Evolutionary conservation across 2,888 invertebrate species (phyloP).

Genomic region (Molanna angustata): DNA sequence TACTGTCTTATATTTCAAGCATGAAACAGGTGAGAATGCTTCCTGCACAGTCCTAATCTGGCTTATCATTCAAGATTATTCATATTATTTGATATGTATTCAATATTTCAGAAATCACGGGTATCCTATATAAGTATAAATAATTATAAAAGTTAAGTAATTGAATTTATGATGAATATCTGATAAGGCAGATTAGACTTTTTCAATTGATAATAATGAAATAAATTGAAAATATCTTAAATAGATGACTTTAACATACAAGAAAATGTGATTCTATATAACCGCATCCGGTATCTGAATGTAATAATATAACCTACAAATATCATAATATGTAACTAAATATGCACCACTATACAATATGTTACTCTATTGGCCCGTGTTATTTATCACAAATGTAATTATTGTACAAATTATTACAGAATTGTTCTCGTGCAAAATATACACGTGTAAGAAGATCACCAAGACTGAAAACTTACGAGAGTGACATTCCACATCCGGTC

Average conservation of each 20-base stretch:
- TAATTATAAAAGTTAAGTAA: background rate
- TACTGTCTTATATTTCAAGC: slow-evolving; percentile 46
- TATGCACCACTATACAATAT: slow-evolving; percentile 33
- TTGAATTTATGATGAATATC: background rate
- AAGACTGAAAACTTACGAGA: slow-evolving; percentile 29
- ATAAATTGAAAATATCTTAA: slow-evolving; percentile 23
- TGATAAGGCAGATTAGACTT: slow-evolving; percentile 34
- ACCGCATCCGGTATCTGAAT: slow-evolving; percentile 31
- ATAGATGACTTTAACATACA: slow-evolving; percentile 27
- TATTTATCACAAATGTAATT: slow-evolving; percentile 32
- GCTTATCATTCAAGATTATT: slow-evolving; percentile 32
- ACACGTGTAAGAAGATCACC: slow-evolving; percentile 39
- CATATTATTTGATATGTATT: slow-evolving; percentile 9
- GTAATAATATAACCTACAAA: slow-evolving; percentile 24
- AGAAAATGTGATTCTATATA: slow-evolving; percentile 25
- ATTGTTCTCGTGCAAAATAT: slow-evolving; percentile 49
- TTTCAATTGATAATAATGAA: slow-evolving; percentile 21
- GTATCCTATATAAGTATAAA: slow-evolving; percentile 5
- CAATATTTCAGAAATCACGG: slow-evolving; percentile 4
- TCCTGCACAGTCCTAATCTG: slow-evolving; percentile 41
- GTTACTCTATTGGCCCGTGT: slow-evolving; percentile 33
- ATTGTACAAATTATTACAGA: slow-evolving; percentile 31
- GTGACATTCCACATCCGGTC: slow-evolving; percentile 69
- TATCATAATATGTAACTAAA: slow-evolving; percentile 27
- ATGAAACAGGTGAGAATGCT: slow-evolving; percentile 59